Evolutionary conservation across 1,140 invertebrate genomes (phyloP).

Genomic region (Apolygus lucorum): DNA sequence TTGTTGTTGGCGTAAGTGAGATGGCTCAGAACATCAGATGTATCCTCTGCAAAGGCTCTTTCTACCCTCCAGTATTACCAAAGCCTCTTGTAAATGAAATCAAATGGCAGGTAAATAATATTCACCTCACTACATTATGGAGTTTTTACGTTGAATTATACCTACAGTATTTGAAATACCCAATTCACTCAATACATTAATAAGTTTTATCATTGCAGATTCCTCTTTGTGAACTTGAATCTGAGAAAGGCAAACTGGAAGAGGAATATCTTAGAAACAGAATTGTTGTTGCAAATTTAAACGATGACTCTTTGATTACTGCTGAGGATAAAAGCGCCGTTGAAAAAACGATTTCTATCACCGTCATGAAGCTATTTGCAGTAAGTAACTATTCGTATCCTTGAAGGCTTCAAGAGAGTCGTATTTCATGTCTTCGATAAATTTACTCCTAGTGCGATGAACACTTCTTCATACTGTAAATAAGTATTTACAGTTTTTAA

Average conservation of each 20-base stretch:
- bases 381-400: no score
- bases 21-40: conserved; percentile 62
- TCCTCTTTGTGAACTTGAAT: conserved; percentile 70
- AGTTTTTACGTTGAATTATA: conserved; percentile 12
- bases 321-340: conserved; percentile 46
- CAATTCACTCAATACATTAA: background rate
- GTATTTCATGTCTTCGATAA: no score
- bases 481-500: no score
- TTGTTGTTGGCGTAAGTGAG: conserved; percentile 70
- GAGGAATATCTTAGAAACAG: conserved; percentile 56
- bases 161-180: no score
- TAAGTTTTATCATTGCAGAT: conserved; percentile 48
- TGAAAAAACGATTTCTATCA: conserved; percentile 57
- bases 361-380: conserved; percentile 83
- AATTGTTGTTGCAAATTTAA: conserved; percentile 30
- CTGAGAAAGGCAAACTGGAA: conserved; percentile 75
- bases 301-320: conserved; percentile 32
- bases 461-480: no score
- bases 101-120: conserved; percentile 51
- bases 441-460: no score
- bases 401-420: no score
- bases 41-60: conserved; percentile 76
- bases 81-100: conserved; percentile 69
- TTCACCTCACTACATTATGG: background rate
- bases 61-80: conserved; percentile 78